Evolutionary conservation across 23 tunicate genomes (phyloP), one percentile per base, ranked within the genome.

Genomic region (Oikopleura dioica): DNA sequence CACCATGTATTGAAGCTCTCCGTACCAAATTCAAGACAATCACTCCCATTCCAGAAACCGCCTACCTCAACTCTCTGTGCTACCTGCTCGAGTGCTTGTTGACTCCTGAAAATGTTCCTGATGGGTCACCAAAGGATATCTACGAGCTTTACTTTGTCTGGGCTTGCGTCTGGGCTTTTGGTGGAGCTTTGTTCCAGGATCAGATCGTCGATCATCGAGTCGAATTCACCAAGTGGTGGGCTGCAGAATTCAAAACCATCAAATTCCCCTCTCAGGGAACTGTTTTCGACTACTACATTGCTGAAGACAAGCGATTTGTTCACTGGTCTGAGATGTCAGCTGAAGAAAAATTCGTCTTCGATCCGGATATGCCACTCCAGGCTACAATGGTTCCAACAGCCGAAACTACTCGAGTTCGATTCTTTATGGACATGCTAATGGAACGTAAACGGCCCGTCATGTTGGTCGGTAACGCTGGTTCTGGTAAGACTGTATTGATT

Each of bases 201-300:
- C 97, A 91, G 51, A 82, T 85, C 16, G 68, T 91, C 51, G 97
- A 91, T 80, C 77, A 36, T 79, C 85, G 97, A 76, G 92, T 91
- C 36, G 97, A 91, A 79, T 91, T 91, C 69, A 85, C 92, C 81
- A 91, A 91, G 76, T 91, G 97, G 97, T 91, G 97, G 97, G 38
- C 81, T 34, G 35, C 80, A 16, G 97, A 91, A 78, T 91, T 91
- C 68, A 91, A 91, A 76, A 82, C 92, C 0, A 87, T 91, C 35
- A 91, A 91, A 80, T 85, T 91, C 51, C 97, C 97, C 37, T 82
- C 81, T 50, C 68, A 79, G 69, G 97, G 97, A 38, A 91, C 97
- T 36, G 83, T 91, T 26, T 91, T 91, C 63, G 97, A 91, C 78
- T 91, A 85, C 59, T 91, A 91, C 79, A 91, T 91, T 59, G 35